Evolutionary conservation across 2,888 invertebrate species (phyloP).

Genomic region (Andrena fulva): DNA sequence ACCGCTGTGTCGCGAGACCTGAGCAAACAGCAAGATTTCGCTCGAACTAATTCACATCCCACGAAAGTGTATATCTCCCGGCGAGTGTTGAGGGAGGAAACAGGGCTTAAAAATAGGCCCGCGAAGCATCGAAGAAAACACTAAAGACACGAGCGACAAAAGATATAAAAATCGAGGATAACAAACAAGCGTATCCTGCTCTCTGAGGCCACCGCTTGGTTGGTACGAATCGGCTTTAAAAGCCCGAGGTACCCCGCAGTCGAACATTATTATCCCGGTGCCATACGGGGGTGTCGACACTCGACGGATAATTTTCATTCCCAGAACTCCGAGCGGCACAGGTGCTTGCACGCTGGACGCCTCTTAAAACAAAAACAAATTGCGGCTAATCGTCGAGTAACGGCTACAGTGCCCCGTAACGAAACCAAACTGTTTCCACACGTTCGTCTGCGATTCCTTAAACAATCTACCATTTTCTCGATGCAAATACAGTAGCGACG

Average conservation of each 20-base stretch:
- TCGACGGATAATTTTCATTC: slow-evolving; percentile 52
- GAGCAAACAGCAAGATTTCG: slow-evolving; percentile 8
- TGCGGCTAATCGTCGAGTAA: slow-evolving; percentile 62
- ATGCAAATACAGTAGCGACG: neutral
- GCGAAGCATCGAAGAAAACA: neutral
- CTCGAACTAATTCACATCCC: too few relatives aligned
- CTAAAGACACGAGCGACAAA: slow-evolving; percentile 19
- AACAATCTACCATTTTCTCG: too few relatives aligned
- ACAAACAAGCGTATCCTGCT: slow-evolving; percentile 49
- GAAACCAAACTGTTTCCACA: neutral
- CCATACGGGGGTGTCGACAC: slow-evolving; percentile 47
- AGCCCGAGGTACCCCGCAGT: slow-evolving; percentile 15
- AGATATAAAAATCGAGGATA: slow-evolving; percentile 31
- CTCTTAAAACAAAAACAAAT: slow-evolving; percentile 68
- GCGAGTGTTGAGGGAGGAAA: neutral
- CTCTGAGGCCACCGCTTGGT: slow-evolving; percentile 42
- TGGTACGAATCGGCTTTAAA: slow-evolving; percentile 46
- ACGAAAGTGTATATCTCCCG: neutral
- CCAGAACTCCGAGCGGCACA: slow-evolving; percentile 58
- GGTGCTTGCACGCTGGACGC: slow-evolving; percentile 66
- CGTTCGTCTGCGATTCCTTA: too few relatives aligned
- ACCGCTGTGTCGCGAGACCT: too few relatives aligned
- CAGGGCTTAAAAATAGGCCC: slow-evolving; percentile 4
- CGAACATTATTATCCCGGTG: slow-evolving; percentile 51
- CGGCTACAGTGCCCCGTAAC: neutral